Base-by-base conservation (phyloP, 2,113 vertebrate species). In the Engraulis encrasicolus region DNA sequence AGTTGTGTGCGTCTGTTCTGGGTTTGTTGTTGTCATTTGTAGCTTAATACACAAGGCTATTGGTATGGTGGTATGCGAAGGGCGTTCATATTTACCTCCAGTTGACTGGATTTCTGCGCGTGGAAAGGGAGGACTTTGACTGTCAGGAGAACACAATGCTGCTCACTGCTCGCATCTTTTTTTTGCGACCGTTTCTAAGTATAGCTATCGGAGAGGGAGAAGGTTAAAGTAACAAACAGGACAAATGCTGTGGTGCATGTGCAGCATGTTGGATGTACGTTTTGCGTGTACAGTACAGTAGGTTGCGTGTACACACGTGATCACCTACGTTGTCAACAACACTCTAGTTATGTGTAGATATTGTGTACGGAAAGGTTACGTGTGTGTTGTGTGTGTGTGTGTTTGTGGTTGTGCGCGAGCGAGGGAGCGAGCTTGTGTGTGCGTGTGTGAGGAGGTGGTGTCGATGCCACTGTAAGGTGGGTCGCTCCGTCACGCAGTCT, bases 21-120 rank as follows among this genome's bases (percentile, higher is more conserved):
- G 58, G 83, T 49, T 74, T 85, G 45, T 54, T 82, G 80, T 45
- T 45, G 40, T 87, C 36, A 31, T 9, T 77, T 80, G 54, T 80
- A 49, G 80, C 74, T 85, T 34, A 86, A 78, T 11, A 71, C 15
- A 71, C 27, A 14, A 34, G 61, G 61, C 61, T 71, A 14, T 71
- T 34, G 27, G 23, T 11, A 71, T n/a, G n/a, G n/a, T n/a, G n/a
- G n/a, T n/a, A n/a, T n/a, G n/a, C n/a, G n/a, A n/a, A 15, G 61
- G 61, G 27, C 27, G 61, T 71, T 12, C 9, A 31, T 34, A 34
- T 34, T 71, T 34, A 31, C 27, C 11, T 71, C 61, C 61, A 71
- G 61, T 71, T 71, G 27, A 17, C 61, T 71, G 61, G 12, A 71
- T 71, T 71, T 71, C 40, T 45, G 27, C 0, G n/a, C 34, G 61